Evolutionary conservation across 2,113 vertebrate genomes (phyloP).

Genomic region (Pleuronectes platessa): DNA sequence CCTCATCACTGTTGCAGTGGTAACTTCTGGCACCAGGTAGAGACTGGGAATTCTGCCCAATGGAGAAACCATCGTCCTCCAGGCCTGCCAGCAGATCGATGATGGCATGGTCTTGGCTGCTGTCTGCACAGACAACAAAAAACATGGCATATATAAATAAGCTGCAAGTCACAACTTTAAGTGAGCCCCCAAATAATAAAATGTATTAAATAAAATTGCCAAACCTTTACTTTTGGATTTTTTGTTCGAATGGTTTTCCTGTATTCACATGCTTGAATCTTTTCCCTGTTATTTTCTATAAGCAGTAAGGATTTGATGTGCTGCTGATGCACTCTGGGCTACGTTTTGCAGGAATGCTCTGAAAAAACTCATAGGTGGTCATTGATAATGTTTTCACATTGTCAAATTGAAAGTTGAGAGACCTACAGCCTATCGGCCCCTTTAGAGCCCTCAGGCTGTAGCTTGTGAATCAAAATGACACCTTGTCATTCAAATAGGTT

Average conservation of each 20-base stretch:
- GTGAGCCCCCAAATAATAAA: background rate
- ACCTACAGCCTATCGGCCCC: too few species aligned
- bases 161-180: background rate
- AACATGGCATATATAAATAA: background rate
- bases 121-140: conserved; percentile 72
- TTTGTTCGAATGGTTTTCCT: background rate
- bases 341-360: too few species aligned
- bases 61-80: conserved; percentile 88
- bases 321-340: too few species aligned
- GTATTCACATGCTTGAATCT: too few species aligned
- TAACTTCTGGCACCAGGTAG: conserved; percentile 82
- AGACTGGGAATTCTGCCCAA: conserved; percentile 77
- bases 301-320: too few species aligned
- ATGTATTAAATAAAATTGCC: background rate
- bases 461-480: too few species aligned
- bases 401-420: too few species aligned
- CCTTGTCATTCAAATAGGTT: too few species aligned
- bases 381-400: too few species aligned
- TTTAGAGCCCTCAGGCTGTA: too few species aligned
- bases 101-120: conserved; percentile 89
- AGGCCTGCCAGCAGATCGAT: conserved; percentile 91
- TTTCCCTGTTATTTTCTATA: too few species aligned
- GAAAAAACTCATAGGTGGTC: too few species aligned
- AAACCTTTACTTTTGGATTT: background rate
- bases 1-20: conserved; percentile 95